Evolutionary conservation across 2,797 vertebrate genomes (phyloP).

Genomic region (Hemibagrus guttatus): DNA sequence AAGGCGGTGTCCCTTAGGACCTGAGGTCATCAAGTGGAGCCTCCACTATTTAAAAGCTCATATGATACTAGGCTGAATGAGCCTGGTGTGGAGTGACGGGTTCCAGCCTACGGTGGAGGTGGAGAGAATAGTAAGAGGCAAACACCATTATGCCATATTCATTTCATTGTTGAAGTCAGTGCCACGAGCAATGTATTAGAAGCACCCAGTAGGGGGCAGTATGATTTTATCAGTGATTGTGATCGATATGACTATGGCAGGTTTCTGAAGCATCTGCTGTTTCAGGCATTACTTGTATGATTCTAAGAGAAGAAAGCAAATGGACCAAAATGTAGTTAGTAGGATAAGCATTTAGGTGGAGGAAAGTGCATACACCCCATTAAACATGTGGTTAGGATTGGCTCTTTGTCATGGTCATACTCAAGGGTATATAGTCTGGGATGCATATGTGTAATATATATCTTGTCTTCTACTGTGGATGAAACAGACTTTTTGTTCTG

Average conservation of each 20-base stretch:
- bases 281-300: not conserved
- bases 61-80: constrained; percentile 78
- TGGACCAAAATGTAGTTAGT: not conserved
- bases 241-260: constrained; percentile 46
- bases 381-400: constrained; percentile 58
- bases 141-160: constrained; percentile 6
- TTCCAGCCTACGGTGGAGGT: constrained; percentile 66
- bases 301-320: not conserved
- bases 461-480: constrained; percentile 60
- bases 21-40: constrained; percentile 74
- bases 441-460: constrained; percentile 55
- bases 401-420: constrained; percentile 13
- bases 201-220: constrained; percentile 77
- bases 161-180: constrained; percentile 21
- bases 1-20: constrained; percentile 68
- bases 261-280: not conserved
- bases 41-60: constrained; percentile 82
- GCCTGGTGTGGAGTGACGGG: constrained; percentile 78
- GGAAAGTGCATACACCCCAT: not conserved
- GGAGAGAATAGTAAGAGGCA: not conserved
- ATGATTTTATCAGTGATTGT: constrained; percentile 49
- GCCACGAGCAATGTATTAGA: constrained; percentile 2
- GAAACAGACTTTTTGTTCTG: constrained; percentile 59
- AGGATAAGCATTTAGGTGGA: constrained; percentile 11
- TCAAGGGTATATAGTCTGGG: constrained; percentile 55